These are phyloP conservation scores for Pseudorhombus dupliciocellatus DNA, from an alignment of 2,113 vertebrate genomes.

Conservation along the genomic window DNA sequence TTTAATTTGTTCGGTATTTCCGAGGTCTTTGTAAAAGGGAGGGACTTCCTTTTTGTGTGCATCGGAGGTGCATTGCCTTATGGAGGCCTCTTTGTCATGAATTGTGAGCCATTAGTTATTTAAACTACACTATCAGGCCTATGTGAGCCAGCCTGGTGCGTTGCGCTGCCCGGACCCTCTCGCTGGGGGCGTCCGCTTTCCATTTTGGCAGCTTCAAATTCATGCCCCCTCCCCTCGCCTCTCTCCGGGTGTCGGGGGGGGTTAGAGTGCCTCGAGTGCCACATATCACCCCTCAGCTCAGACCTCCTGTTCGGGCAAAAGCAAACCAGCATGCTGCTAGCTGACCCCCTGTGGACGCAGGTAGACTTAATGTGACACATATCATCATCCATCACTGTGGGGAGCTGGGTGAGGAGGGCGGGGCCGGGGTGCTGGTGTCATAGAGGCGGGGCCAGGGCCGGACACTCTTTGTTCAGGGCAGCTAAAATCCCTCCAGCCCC, in stretches of 20 bases:
- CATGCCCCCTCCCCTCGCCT: background rate
- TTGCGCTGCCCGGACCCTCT: conserved; percentile 54
- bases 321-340: conserved; percentile 67
- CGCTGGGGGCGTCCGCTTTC: conserved; percentile 49
- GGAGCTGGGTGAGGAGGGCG: conserved; percentile 61
- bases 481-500: conserved; percentile 80
- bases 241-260: conserved; percentile 1
- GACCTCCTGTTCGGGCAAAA: conserved; percentile 68
- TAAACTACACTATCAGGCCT: conserved; percentile 35
- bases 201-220: conserved; percentile 57
- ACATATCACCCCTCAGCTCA: conserved; percentile 73
- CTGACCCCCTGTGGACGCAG: conserved; percentile 68
- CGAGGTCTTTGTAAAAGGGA: conserved; percentile 29
- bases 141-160: conserved; percentile 45
- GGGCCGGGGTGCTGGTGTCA: conserved; percentile 49
- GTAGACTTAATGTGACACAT: conserved; percentile 78
- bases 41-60: conserved; percentile 35
- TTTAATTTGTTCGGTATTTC: conserved; percentile 30
- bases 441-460: conserved; percentile 65
- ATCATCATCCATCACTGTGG: conserved; percentile 73
- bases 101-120: conserved; percentile 64
- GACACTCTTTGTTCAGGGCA: conserved; percentile 80
- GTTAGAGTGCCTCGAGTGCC: conserved; percentile 71
- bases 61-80: conserved; percentile 64
- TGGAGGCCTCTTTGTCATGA: conserved; percentile 57